Percentiles rank a stretch among this genome's conserved stretches.
These are phyloP conservation scores for Cactoblastis cactorum DNA, from an alignment of 2,888 invertebrate genomes.

Conservation along the genomic window DNA sequence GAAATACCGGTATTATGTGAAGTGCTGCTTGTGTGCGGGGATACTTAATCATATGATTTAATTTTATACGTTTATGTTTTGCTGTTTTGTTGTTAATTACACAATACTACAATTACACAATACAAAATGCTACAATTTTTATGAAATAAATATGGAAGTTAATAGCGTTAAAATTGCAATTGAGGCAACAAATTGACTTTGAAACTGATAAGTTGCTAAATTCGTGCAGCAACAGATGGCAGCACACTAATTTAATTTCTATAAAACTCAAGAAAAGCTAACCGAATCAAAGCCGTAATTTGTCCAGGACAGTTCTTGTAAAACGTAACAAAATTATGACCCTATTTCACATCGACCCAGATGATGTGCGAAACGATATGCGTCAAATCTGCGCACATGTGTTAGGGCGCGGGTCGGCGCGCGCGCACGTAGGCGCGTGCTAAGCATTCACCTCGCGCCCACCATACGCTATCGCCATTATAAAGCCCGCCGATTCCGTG, in stretches of 20 bases:
- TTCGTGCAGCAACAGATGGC: too few relatives aligned
- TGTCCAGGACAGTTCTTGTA: neutral
- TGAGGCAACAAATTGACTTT: too few relatives aligned
- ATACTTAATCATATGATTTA: too few relatives aligned
- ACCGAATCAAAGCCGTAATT: neutral
- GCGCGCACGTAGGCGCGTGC: slow-evolving; percentile 49
- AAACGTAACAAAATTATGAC: neutral
- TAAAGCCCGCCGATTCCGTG: slow-evolving; percentile 43
- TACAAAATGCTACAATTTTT: too few relatives aligned
- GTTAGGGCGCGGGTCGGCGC: slow-evolving; percentile 8
- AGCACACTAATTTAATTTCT: too few relatives aligned
- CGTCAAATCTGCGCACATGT: slow-evolving; percentile 19
- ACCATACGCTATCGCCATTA: slow-evolving; percentile 46
- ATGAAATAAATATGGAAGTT: too few relatives aligned
- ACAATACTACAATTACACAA: too few relatives aligned
- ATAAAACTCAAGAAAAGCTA: neutral
- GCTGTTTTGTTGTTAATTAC: too few relatives aligned
- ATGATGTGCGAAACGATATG: slow-evolving; percentile 11
- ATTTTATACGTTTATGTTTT: too few relatives aligned
- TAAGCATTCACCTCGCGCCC: slow-evolving; percentile 47
- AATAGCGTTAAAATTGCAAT: too few relatives aligned
- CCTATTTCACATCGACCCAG: slow-evolving; percentile 4
- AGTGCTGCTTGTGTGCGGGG: neutral
- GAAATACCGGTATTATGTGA: neutral
- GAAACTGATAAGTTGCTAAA: too few relatives aligned